phyloP scores from a whole-genome alignment of 1,140 invertebrate genomes.

The Drosophila parvula region DNA sequence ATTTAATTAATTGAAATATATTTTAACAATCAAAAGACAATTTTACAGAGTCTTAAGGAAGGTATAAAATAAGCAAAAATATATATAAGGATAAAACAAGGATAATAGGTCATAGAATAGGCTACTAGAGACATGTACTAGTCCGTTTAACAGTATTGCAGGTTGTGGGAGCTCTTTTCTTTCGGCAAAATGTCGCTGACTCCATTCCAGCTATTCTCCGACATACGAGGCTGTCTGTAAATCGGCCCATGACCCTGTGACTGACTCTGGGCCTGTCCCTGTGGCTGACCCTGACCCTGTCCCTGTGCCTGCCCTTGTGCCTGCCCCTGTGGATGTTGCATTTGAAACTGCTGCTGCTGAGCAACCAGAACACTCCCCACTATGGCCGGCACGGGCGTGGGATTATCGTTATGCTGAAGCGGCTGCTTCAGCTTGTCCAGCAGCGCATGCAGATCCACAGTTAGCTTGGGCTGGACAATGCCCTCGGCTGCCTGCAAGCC shows the following conservation, averaged over 20 bases:
- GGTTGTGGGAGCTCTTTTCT: neutral
- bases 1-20: neutral
- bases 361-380: conserved; percentile 17
- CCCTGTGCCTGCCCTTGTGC: neutral
- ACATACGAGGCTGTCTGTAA: neutral
- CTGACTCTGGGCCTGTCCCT: neutral
- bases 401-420: conserved; percentile 59
- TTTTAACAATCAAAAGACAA: neutral
- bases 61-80: no score
- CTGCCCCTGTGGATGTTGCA: neutral
- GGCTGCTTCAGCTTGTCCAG: conserved; percentile 77
- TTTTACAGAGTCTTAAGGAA: neutral
- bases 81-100: no score
- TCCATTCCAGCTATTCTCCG: neutral
- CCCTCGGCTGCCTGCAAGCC: conserved; percentile 82
- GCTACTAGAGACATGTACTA: neutral
- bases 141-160: neutral
- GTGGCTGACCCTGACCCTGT: neutral
- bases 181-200: neutral
- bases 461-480: conserved; percentile 71
- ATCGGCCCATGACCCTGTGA: neutral
- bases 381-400: conserved; percentile 67
- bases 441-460: conserved; percentile 66
- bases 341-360: conserved; percentile 3
- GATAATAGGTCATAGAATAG: neutral